A percentile compares a stretch with the other conserved stretches of the same genome.
phyloP scores from a whole-genome alignment of 2,888 invertebrate species.

The Auanema sp. region DNA sequence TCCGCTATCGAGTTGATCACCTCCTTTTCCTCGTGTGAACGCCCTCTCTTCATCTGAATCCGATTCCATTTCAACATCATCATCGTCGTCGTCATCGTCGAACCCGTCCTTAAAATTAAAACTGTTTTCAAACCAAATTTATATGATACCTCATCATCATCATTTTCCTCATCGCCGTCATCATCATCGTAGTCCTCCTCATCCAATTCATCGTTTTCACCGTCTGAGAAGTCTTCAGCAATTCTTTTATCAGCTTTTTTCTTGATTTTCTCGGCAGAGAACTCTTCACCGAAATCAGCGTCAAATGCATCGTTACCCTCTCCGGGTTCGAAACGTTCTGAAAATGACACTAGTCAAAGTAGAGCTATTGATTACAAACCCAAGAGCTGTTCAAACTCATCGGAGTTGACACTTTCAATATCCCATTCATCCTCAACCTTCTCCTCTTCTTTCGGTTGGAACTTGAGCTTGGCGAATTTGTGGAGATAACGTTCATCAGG shows the following conservation, averaged over 20 bases:
- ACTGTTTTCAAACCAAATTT: constrained; percentile 21
- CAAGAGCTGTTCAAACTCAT: constrained; percentile 77
- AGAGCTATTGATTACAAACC: constrained; percentile 48
- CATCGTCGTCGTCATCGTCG: constrained; percentile 28
- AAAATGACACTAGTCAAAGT: constrained; percentile 3
- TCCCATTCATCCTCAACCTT: constrained; percentile 71
- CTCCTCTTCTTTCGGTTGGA: constrained; percentile 31
- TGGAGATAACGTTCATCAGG: constrained; percentile 87
- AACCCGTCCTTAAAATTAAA: constrained; percentile 30
- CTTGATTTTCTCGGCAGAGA: constrained; percentile 52
- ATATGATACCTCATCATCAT: constrained; percentile 16
- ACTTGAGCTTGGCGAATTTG: constrained; percentile 64
- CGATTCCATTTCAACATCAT: constrained; percentile 28
- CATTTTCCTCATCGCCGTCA: constrained; percentile 29
- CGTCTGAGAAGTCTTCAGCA: constrained; percentile 32
- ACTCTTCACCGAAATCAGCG: constrained; percentile 72
- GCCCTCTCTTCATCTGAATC: constrained; percentile 28
- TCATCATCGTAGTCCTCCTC: constrained; percentile 37
- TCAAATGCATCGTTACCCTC: constrained; percentile 68
- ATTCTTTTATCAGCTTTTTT: constrained; percentile 4
- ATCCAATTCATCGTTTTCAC: constrained; percentile 47
- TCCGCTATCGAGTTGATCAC: constrained; percentile 24
- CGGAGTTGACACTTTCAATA: constrained; percentile 77
- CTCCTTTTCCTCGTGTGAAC: constrained; percentile 5
- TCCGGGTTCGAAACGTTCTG: constrained; percentile 65